These are phyloP conservation scores for Paralvinella palmiformis DNA, from an alignment of 1,140 invertebrate genomes.

Conservation along the genomic window DNA sequence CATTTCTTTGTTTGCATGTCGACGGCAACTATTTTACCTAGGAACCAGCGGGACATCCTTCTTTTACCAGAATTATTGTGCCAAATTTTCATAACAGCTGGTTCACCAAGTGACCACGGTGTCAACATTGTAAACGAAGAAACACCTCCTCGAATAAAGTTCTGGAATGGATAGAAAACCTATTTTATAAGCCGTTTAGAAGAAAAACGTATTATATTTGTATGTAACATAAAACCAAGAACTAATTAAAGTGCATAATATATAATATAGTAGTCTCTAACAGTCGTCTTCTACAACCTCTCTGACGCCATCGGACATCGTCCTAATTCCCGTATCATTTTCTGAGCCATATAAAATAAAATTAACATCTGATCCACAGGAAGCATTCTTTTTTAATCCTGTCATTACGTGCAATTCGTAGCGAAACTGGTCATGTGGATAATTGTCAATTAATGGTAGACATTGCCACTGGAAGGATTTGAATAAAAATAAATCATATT, in stretches of 20 bases:
- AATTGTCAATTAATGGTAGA: slow-evolving; percentile 20
- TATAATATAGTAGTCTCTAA: background rate
- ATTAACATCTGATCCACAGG: slow-evolving; percentile 13
- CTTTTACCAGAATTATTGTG: slow-evolving; percentile 11
- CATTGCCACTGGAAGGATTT: slow-evolving; percentile 9
- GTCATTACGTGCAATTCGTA: slow-evolving; percentile 20
- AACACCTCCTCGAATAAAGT: slow-evolving; percentile 9
- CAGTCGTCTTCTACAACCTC: slow-evolving; percentile 9
- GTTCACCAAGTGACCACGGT: slow-evolving; percentile 14
- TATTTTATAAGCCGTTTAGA: background rate
- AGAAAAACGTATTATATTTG: background rate
- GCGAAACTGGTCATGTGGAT: slow-evolving; percentile 12
- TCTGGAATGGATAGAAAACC: slow-evolving; percentile 4
- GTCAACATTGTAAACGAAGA: slow-evolving; percentile 10
- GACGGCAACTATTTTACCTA: slow-evolving; percentile 13
- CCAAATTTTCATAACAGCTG: slow-evolving; percentile 9
- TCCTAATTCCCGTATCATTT: background rate
- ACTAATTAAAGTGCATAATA: background rate
- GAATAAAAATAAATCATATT: background rate
- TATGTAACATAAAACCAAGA: background rate
- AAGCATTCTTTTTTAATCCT: slow-evolving; percentile 7
- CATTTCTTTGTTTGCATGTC: slow-evolving; percentile 5
- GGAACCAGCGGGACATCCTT: slow-evolving; percentile 19
- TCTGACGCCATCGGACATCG: slow-evolving; percentile 18
- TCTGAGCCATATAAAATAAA: slow-evolving; percentile 14